Percentiles rank a stretch among this genome's conserved stretches.
Conservation (phyloP, 2,888 invertebrate genomes). For the Fragum fragum region DNA sequence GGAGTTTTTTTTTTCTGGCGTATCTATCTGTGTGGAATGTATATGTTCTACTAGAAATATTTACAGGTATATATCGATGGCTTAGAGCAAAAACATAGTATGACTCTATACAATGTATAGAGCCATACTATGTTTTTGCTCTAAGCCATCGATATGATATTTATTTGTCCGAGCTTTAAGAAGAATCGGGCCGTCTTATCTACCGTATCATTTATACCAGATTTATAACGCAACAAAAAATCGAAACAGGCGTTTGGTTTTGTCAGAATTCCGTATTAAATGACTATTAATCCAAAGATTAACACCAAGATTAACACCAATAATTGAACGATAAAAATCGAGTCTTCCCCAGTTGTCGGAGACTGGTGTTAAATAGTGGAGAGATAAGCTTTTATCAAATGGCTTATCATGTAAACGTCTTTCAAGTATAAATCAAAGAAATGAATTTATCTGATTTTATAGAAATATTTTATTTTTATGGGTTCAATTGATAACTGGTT, state of each 20-base stretch:
- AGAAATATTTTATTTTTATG: conserved; percentile 19
- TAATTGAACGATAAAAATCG: neutral
- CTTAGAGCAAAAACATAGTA: too few relatives aligned
- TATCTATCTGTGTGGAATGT: too few relatives aligned
- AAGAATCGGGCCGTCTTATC: neutral
- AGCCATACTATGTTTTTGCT: too few relatives aligned
- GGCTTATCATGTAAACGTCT: conserved; percentile 5
- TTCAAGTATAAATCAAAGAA: conserved; percentile 24
- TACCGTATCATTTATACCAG: neutral
- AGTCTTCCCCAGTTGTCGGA: neutral
- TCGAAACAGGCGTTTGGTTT: conserved; percentile 6
- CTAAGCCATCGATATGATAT: too few relatives aligned
- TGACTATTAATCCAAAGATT: neutral
- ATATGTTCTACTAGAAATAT: too few relatives aligned
- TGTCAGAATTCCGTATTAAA: conserved; percentile 6
- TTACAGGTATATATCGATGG: too few relatives aligned
- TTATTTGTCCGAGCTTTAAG: too few relatives aligned
- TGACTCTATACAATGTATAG: too few relatives aligned
- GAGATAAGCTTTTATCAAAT: neutral
- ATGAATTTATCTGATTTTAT: conserved; percentile 13
- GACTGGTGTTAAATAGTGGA: neutral
- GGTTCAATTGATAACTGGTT: neutral
- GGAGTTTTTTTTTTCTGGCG: too few relatives aligned
- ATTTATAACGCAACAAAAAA: conserved; percentile 4
- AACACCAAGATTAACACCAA: neutral